Conservation (phyloP, 1,140 invertebrate genomes). For the Pseudomyrmex sp. region DNA sequence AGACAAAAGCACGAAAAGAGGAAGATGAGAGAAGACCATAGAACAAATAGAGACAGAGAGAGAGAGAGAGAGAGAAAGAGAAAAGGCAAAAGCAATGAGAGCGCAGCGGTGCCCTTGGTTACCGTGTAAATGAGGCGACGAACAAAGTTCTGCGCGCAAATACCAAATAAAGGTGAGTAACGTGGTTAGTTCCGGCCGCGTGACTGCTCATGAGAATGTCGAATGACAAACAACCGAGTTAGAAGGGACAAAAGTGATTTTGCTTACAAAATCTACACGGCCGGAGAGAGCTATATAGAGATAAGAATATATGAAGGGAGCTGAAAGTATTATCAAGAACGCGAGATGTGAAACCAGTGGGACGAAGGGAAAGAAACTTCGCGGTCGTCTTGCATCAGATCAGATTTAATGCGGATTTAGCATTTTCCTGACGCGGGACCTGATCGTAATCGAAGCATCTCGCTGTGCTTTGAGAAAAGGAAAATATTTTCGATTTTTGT, state of each 20-base stretch:
- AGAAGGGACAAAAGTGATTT: conserved; percentile 46
- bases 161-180: conserved; percentile 69
- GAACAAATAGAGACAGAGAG: background rate
- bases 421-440: too few relatives aligned
- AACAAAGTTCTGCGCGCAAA: conserved; percentile 70
- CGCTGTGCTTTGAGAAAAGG: too few relatives aligned
- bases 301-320: too few relatives aligned
- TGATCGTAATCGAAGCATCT: too few relatives aligned
- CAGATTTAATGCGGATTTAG: too few relatives aligned
- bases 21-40: conserved; percentile 13
- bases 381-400: too few relatives aligned
- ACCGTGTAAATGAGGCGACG: conserved; percentile 62
- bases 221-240: conserved; percentile 48
- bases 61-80: conserved; percentile 7
- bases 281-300: background rate
- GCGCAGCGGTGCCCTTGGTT: conserved; percentile 37
- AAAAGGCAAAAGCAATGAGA: background rate
- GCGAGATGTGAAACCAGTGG: too few relatives aligned
- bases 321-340: too few relatives aligned
- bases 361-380: too few relatives aligned
- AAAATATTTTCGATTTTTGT: too few relatives aligned
- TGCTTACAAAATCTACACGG: background rate
- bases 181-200: conserved; percentile 67
- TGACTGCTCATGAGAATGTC: conserved; percentile 30
- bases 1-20: conserved; percentile 53